Evolutionary conservation across 1,140 invertebrate genomes (phyloP), one percentile per base, ranked within the genome.

Genomic region (Drosophila rufa): DNA sequence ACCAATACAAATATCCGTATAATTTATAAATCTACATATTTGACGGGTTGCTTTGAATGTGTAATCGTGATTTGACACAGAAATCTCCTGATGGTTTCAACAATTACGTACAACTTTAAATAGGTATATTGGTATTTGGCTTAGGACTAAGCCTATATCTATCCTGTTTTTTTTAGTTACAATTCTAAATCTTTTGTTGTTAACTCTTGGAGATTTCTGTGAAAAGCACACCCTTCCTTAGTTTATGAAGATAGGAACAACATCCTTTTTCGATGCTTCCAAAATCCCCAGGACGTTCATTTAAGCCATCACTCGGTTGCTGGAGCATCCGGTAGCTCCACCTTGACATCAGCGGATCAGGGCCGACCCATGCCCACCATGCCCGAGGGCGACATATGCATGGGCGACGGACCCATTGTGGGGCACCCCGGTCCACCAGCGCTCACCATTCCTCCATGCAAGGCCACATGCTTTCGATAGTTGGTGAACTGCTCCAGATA

Each of bases 401-500:
- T 64, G 7, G 4, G 4, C 14, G 67, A 40, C 5, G 48, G 69
- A 3, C 42, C 57, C 43, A 71, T 22, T 19, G 64, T 6, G 19
- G 51, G 22, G 4, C 51, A 42, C 0, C 14, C 65, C 22, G 43
- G 19, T 5, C 47, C 75, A 25, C 75, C 46, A 3, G 43, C 4
- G 53, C 36, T 40, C 19, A 56, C 53, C 36, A 47, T 64, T 11
- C 69, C 59, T 0, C 66, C 69, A 11, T 73, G 77, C n/a, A 90
- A 45, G 17, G 86, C 71, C 7, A 90, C 81, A 30, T 91, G 93
- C 93, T 99, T 99, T 53, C 97, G 94, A 87, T 97, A 98, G 58
- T 96, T 95, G 77, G 96, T 97, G 93, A 99, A 99, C 91, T 99
- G 97, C 93, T 99, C 98, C 84, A 99, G 94, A 93, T 99, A 99